Evolutionary conservation across 2,888 invertebrate species (phyloP).

Genomic region (Drosophila macrothrix): DNA sequence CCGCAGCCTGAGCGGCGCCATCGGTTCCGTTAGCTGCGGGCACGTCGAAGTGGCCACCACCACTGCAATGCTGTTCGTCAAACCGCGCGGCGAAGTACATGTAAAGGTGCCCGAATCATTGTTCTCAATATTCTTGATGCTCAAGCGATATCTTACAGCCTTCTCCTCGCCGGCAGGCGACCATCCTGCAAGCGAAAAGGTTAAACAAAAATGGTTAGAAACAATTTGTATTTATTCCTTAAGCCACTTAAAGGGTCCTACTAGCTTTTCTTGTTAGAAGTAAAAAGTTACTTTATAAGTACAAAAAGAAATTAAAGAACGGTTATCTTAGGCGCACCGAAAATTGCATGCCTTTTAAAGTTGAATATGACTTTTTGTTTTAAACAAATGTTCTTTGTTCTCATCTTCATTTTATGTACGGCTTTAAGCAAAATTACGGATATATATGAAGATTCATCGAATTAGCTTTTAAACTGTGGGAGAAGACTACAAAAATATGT

Average conservation of each 20-base stretch:
- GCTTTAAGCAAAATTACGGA: no score
- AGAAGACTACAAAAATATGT: neutral
- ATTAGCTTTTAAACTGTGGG: neutral
- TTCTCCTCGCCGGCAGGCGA: slow-evolving; percentile 87
- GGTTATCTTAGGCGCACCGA: neutral
- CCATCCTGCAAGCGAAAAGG: slow-evolving; percentile 80
- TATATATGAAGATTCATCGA: no score
- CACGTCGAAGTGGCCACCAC: slow-evolving; percentile 90
- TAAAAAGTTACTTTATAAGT: no score
- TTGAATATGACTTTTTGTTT: neutral
- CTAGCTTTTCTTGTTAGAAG: neutral
- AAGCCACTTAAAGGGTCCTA: neutral
- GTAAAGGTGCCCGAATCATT: slow-evolving; percentile 94
- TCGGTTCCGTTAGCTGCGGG: slow-evolving; percentile 87
- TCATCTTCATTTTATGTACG: no score
- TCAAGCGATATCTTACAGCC: slow-evolving; percentile 92
- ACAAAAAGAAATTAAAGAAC: neutral
- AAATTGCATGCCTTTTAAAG: no score
- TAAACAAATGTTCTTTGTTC: no score
- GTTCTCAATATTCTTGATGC: slow-evolving; percentile 92
- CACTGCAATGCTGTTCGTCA: slow-evolving; percentile 87
- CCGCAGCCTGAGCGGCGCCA: slow-evolving; percentile 88
- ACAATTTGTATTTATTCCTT: neutral
- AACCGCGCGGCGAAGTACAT: slow-evolving; percentile 92
- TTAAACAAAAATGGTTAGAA: neutral